Base-by-base conservation (phyloP, 92 coral and sea anemone genomes). In the Phymanthus crucifer region DNA sequence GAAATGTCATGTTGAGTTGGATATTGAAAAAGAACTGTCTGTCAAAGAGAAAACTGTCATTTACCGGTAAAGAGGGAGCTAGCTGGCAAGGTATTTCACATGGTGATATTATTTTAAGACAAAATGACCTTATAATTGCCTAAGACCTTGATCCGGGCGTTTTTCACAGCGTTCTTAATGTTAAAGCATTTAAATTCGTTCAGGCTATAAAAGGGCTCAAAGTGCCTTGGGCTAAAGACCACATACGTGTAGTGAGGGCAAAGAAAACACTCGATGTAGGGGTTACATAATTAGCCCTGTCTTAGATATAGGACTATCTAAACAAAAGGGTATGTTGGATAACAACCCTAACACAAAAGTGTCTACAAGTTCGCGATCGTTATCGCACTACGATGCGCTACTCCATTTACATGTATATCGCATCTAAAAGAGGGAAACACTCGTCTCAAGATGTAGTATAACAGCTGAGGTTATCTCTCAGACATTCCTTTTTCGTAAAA, bases 71-170 rank as follows among this genome's bases (percentile, higher is more conserved):
- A 18, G 65, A 61, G 38, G 81, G 40, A 40, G 37, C 72, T 38
- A 72, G 52, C 35, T 57, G 45, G 24, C 10, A 36, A 52, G 79
- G 79, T 54, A 75, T 75, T 75, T 75, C 79, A 57, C 79, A 75
- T 36, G 33, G 50, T 33, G 70, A 75, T 75, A 75, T 52, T 75
- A 75, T 75, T 57, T 75, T 34, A 75, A 52, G 66, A 68, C 14
- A 75, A 56, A 43, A 45, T 38, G 76, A 27, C 68, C 32, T 61
- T 12, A 61, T 61, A 27, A 61, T 61, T 34, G 17, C 10, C 26
- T 61, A 61, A 61, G 68, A 61, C 68, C 3, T n/a, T 61, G 68
- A 61, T 61, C 68, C 68, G 11, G 68, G 34, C 68, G 68, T 61
- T 61, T 61, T 61, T 61, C 68, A 61, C 68, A 61, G 68, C 68